These are phyloP conservation scores for Chlorocebus sabaeus DNA, from an alignment of 2,113 vertebrate species.

Conservation along the genomic window DNA sequence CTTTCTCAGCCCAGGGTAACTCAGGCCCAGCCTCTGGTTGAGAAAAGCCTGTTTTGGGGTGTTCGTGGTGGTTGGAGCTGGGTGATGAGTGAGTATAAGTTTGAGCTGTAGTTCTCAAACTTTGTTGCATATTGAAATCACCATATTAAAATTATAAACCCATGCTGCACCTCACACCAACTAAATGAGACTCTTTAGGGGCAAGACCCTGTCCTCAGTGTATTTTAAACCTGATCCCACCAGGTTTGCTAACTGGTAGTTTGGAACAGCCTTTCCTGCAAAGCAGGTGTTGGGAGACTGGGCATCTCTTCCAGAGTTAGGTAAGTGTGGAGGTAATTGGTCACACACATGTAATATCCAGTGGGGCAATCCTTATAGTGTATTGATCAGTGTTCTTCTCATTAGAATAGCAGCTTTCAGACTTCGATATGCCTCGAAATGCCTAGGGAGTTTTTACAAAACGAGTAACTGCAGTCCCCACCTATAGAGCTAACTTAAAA, in stretches of 20 bases:
- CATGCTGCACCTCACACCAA: background rate
- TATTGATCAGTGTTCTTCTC: background rate
- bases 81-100: background rate
- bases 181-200: background rate
- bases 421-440: background rate
- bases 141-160: background rate
- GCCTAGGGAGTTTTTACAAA: background rate
- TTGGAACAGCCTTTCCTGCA: background rate
- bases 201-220: background rate
- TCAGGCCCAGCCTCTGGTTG: background rate
- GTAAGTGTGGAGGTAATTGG: background rate
- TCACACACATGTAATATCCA: background rate
- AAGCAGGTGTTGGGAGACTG: background rate
- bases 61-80: background rate
- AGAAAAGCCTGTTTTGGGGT: background rate
- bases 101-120: background rate
- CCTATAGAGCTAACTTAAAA: background rate
- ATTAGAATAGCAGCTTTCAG: background rate
- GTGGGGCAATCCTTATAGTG: background rate
- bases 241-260: background rate
- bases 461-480: background rate
- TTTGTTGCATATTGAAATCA: background rate
- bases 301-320: background rate
- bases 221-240: background rate
- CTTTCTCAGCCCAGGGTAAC: background rate